Evolutionary conservation across 92 coral and sea anemone species (phyloP).

Genomic region (Epizoanthus scotinus): DNA sequence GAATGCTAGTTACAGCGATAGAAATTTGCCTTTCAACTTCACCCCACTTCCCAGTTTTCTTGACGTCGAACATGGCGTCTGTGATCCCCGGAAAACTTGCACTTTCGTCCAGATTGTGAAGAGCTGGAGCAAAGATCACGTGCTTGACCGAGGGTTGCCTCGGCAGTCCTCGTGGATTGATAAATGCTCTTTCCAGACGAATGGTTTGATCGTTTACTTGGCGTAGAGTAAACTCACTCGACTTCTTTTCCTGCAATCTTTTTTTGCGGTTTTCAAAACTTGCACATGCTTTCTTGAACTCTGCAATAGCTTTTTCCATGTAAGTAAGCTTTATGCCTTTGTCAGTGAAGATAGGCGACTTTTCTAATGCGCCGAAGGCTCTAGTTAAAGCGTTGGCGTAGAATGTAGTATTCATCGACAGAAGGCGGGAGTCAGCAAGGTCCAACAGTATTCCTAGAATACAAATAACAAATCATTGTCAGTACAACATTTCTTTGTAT

Average conservation of each 20-base stretch:
- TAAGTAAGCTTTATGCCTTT: conserved; percentile 6
- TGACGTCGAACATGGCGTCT: conserved; percentile 9
- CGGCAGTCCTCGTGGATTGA: conserved; percentile 28
- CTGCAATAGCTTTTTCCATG: conserved; percentile 10
- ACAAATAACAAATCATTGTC: neutral
- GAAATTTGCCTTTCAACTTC: conserved; percentile 36
- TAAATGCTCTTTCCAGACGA: conserved; percentile 40
- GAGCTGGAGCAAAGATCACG: conserved; percentile 28
- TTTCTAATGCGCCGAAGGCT: neutral
- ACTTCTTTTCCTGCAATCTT: neutral
- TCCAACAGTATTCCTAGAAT: conserved; percentile 18
- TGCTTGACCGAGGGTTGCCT: conserved; percentile 27
- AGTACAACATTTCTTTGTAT: too few species aligned
- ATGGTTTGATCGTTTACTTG: conserved; percentile 34
- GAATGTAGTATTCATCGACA: conserved; percentile 28
- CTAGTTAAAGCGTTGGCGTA: conserved; percentile 9
- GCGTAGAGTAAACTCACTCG: conserved; percentile 11
- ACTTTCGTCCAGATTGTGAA: conserved; percentile 26
- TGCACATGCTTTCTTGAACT: conserved; percentile 22
- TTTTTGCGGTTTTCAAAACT: conserved; percentile 19
- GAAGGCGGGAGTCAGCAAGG: conserved; percentile 17
- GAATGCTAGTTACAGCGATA: conserved; percentile 25
- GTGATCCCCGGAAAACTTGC: conserved; percentile 32
- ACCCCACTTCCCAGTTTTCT: neutral
- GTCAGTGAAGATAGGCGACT: neutral